Base-by-base conservation (phyloP, 2,888 invertebrate species). In the Leucoma salicis region DNA sequence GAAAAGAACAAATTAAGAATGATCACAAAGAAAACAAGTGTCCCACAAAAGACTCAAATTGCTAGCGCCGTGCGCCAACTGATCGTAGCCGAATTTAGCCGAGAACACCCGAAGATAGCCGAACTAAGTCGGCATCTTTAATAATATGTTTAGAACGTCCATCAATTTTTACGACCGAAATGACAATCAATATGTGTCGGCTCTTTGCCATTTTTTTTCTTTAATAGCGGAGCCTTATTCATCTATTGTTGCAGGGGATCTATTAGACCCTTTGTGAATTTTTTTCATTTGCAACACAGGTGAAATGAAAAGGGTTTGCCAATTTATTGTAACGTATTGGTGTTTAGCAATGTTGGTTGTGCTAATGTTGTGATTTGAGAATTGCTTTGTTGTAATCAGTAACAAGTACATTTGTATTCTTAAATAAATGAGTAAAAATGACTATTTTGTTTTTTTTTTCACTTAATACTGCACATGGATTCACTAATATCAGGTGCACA, bases 161-260 rank as follows among this genome's bases (percentile, higher is more conserved):
- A 64, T 75, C 70, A 76, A 76, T 81, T 81, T 80, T 78, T 72
- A 69, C 61, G 53, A 55, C 52, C 50, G 59, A 74, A 71, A 69
- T 74, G 80, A 79, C 81, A 80, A 70, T 69, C 68, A 62, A 60
- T 70, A 68, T 63, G 60, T 56, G 57, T 51, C 69, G 72, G 69
- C 58, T 46, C 72, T 75, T 78, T 81, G 81, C 78, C 43, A 78
- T 66, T 80, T 80, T 81, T 74, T 78, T 79, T 58, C 45, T 41
- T 42, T 41, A 39, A 67, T 74, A 66, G 73, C 68, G 63, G 59
- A 56, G 46, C 53, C 52, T 68, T 73, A 76, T 80, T 78, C 67
- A 66, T 39, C 73, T 48, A 65, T 83, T 82, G 81, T 82, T 70
- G 73, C 50, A 74, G 74, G 80, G 75, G 81, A 82, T 81, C 80